Conservation (phyloP, 1,140 invertebrate species). For the Papilio polyxenes region DNA sequence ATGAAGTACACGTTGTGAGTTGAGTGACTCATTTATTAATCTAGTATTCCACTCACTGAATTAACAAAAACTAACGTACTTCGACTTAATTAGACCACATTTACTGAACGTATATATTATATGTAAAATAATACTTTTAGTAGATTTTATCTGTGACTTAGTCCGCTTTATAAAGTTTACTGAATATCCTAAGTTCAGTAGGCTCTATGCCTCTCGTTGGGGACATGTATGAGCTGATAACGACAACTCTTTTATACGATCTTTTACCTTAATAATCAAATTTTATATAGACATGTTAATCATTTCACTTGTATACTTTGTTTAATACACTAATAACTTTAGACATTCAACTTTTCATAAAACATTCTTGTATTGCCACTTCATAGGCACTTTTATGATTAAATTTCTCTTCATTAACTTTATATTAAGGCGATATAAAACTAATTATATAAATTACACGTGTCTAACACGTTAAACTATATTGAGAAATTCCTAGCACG, state of each 20-base stretch:
- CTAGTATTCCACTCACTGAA: not conserved
- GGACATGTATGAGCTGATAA: no score
- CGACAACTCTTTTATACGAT: no score
- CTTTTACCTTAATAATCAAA: no score
- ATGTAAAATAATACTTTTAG: not conserved
- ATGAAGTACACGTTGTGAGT: not conserved
- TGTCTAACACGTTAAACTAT: slow-evolving; percentile 10
- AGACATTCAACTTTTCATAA: no score
- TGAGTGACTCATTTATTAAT: slow-evolving; percentile 13
- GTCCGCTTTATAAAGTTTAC: no score
- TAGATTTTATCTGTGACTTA: not conserved
- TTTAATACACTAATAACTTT: no score
- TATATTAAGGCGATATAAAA: not conserved
- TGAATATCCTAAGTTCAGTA: no score
- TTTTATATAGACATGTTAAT: no score
- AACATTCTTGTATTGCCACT: no score
- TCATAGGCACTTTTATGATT: not conserved
- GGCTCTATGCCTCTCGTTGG: no score
- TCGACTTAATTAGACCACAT: not conserved
- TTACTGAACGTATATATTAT: slow-evolving; percentile 16
- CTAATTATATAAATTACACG: not conserved
- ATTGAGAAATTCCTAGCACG: slow-evolving; percentile 22
- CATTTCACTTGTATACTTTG: no score
- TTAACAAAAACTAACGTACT: slow-evolving; percentile 24
- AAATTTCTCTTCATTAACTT: not conserved